Conservation (phyloP, 2,797 vertebrate genomes). For the Scarus forsteni region DNA sequence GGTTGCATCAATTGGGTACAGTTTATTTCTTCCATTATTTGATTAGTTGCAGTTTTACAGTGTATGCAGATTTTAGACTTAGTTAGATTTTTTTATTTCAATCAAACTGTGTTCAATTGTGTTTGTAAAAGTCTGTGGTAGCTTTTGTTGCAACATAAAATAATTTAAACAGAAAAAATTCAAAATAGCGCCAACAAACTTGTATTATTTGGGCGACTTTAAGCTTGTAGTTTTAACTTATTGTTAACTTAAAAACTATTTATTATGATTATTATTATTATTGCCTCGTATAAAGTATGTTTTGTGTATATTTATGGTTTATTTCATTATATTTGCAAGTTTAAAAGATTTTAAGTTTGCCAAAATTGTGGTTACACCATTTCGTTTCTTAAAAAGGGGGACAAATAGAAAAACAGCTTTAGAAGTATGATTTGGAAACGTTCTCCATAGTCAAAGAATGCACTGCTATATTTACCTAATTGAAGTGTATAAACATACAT, state of each 20-base stretch:
- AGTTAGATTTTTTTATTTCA: constrained; percentile 92
- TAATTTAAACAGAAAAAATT: constrained; percentile 90
- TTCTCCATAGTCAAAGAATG: constrained; percentile 92
- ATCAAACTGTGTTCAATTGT: constrained; percentile 94
- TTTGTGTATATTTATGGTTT: constrained; percentile 98
- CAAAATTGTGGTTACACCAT: constrained; percentile 94
- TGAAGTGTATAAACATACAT: constrained; percentile 91
- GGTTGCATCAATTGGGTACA: constrained; percentile 87
- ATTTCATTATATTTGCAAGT: constrained; percentile 96
- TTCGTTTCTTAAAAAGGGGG: constrained; percentile 92
- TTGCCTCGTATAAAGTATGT: constrained; percentile 95
- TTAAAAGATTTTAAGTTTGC: constrained; percentile 94
- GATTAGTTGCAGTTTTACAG: constrained; percentile 91
- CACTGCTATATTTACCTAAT: constrained; percentile 92
- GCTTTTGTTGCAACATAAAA: constrained; percentile 96
- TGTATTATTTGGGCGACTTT: constrained; percentile 97
- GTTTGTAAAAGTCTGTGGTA: constrained; percentile 97
- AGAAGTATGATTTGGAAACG: constrained; percentile 90
- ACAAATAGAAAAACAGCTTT: constrained; percentile 91
- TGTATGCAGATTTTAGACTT: constrained; percentile 91
- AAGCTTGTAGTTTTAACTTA: constrained; percentile 99
- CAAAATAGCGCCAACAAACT: constrained; percentile 96
- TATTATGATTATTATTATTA: constrained; percentile 91
- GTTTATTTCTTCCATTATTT: constrained; percentile 87
- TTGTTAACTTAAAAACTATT: constrained; percentile 98